Conservation (phyloP, 53 echinoderm and acorn worm genomes). For the Stichopus horrens region DNA sequence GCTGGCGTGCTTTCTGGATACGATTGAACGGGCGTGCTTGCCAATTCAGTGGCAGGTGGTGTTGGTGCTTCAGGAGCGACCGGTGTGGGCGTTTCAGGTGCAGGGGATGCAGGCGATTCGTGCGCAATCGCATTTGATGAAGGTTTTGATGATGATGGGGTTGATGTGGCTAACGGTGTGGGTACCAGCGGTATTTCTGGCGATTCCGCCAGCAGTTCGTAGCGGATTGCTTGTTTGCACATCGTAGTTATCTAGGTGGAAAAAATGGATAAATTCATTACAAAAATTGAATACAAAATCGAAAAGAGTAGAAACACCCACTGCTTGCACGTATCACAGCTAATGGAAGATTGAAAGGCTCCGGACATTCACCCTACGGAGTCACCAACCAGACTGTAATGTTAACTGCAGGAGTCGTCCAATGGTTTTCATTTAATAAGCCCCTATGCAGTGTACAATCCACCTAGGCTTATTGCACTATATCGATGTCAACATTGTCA, state of each 20-base stretch:
- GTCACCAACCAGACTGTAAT: too few relatives aligned
- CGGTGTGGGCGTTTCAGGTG: not conserved
- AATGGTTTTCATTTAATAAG: too few relatives aligned
- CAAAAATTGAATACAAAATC: not conserved
- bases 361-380: too few relatives aligned
- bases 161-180: slow-evolving; percentile 10
- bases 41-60: not conserved
- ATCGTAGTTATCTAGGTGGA: not conserved
- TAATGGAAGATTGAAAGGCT: too few relatives aligned
- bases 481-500: too few relatives aligned
- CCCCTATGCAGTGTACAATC: too few relatives aligned
- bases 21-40: not conserved
- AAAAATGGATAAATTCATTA: not conserved
- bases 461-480: too few relatives aligned
- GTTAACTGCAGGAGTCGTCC: too few relatives aligned
- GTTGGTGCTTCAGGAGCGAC: not conserved
- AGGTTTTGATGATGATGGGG: not conserved
- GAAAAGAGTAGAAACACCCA: too few relatives aligned
- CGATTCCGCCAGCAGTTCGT: not conserved
- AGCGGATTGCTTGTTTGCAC: not conserved
- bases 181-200: not conserved
- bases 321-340: too few relatives aligned
- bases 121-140: not conserved
- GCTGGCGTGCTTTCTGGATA: not conserved
- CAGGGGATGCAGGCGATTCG: slow-evolving; percentile 6